Percentiles rank a stretch among this genome's conserved stretches.
These are phyloP conservation scores for Anorthoa munda DNA, from an alignment of 2,888 invertebrate genomes.

Conservation along the genomic window DNA sequence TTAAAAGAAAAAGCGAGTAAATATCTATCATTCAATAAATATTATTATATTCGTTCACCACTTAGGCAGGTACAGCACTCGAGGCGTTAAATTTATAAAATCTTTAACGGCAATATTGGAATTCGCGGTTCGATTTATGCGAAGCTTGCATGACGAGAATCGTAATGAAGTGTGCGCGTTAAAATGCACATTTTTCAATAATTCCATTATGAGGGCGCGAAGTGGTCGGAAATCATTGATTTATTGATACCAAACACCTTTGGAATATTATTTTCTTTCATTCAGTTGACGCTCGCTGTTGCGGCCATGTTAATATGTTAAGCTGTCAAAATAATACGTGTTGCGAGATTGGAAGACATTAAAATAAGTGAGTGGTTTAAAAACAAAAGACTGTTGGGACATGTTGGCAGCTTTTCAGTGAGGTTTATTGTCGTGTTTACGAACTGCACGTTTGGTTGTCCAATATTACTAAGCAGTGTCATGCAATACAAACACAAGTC, in stretches of 20 bases:
- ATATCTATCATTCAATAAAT: conserved; percentile 48
- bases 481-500: background rate
- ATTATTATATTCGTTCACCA: conserved; percentile 57
- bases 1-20: conserved; percentile 31
- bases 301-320: conserved; percentile 53
- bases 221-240: conserved; percentile 67
- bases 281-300: conserved; percentile 28
- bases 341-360: conserved; percentile 34
- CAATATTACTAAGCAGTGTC: conserved; percentile 4
- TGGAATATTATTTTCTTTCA: conserved; percentile 64
- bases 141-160: conserved; percentile 72
- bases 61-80: conserved; percentile 57
- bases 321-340: conserved; percentile 54
- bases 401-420: conserved; percentile 7
- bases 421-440: conserved; percentile 23
- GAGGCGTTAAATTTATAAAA: conserved; percentile 71
- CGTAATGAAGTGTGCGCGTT: conserved; percentile 73
- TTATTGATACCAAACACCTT: conserved; percentile 66
- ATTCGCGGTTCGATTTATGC: conserved; percentile 69
- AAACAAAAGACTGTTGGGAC: conserved; percentile 23
- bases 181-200: conserved; percentile 76
- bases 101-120: conserved; percentile 73
- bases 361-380: conserved; percentile 32
- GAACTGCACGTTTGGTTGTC: background rate
- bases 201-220: conserved; percentile 69